These are phyloP conservation scores for Lithodes maja DNA, from an alignment of 2,888 invertebrate genomes.

Conservation along the genomic window DNA sequence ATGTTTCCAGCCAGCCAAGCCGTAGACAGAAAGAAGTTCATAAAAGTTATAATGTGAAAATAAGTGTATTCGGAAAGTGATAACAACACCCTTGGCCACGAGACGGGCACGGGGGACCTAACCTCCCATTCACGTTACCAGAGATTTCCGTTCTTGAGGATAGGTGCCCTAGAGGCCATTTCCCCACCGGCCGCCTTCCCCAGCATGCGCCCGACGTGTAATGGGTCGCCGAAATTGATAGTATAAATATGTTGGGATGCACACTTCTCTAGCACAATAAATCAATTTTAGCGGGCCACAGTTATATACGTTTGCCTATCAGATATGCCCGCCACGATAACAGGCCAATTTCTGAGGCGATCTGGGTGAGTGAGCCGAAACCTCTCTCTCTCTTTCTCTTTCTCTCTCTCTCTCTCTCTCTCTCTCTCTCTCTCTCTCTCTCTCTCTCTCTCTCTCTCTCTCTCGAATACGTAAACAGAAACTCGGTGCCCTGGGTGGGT, in stretches of 20 bases:
- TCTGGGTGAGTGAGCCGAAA: conserved; percentile 51
- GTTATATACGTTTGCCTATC: conserved; percentile 64
- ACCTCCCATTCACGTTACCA: neutral
- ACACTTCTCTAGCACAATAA: conserved; percentile 65
- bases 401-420: conserved; percentile 24
- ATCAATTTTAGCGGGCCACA: conserved; percentile 64
- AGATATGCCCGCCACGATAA: conserved; percentile 56
- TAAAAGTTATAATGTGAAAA: conserved; percentile 68
- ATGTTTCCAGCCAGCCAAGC: conserved; percentile 64
- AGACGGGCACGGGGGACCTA: conserved; percentile 10
- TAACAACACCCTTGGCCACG: conserved; percentile 59
- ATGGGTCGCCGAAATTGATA: conserved; percentile 61
- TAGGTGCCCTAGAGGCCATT: conserved; percentile 8
- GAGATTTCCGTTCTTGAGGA: conserved; percentile 9
- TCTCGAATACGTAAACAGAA: conserved; percentile 48
- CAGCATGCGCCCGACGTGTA: conserved; percentile 31
- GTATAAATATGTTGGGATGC: conserved; percentile 66
- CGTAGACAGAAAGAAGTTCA: conserved; percentile 66
- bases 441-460: too few species aligned
- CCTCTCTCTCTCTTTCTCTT: neutral
- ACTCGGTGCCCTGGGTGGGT: too few species aligned
- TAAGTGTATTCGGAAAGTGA: conserved; percentile 67
- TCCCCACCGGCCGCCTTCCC: neutral
- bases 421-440: too few species aligned
- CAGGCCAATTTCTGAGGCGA: conserved; percentile 63